phyloP scores from a whole-genome alignment of 1,140 invertebrate genomes.

The Mya arenaria region DNA sequence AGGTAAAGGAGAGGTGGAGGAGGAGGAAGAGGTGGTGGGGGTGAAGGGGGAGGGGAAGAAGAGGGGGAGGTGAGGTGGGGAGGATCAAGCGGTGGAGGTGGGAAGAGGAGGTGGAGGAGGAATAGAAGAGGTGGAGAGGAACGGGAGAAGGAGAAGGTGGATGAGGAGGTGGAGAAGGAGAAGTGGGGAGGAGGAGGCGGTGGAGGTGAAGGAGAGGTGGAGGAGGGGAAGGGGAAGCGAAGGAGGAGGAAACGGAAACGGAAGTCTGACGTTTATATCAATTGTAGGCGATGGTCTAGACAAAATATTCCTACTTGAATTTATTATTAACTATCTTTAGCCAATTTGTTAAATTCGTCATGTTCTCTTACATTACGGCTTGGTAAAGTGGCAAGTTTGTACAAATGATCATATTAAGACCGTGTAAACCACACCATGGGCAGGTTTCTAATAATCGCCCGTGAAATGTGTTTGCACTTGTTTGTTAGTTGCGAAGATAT shows the following conservation, averaged over 20 bases:
- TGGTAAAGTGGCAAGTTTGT: no score
- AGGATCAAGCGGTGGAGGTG: neutral
- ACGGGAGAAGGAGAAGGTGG: neutral
- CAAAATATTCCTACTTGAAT: no score
- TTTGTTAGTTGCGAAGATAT: no score
- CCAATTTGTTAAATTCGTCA: no score
- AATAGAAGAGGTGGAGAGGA: neutral
- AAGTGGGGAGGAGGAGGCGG: neutral
- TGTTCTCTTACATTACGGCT: no score
- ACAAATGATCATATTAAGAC: no score
- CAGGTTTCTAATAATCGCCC: no score
- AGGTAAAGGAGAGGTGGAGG: neutral
- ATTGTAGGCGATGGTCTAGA: no score
- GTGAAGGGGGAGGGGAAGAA: neutral
- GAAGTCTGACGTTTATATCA: no score
- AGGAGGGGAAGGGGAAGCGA: slow-evolving; percentile 1
- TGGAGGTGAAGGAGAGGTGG: slow-evolving; percentile 6
- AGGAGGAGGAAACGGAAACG: neutral
- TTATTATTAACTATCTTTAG: no score
- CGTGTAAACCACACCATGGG: no score
- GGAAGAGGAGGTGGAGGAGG: slow-evolving; percentile 4
- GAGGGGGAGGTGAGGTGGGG: neutral
- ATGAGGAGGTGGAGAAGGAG: neutral
- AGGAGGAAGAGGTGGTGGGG: neutral
- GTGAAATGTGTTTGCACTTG: no score